Evolutionary conservation across 2,888 invertebrate species (phyloP).

Genomic region (Xanthostigma xanthostigma): DNA sequence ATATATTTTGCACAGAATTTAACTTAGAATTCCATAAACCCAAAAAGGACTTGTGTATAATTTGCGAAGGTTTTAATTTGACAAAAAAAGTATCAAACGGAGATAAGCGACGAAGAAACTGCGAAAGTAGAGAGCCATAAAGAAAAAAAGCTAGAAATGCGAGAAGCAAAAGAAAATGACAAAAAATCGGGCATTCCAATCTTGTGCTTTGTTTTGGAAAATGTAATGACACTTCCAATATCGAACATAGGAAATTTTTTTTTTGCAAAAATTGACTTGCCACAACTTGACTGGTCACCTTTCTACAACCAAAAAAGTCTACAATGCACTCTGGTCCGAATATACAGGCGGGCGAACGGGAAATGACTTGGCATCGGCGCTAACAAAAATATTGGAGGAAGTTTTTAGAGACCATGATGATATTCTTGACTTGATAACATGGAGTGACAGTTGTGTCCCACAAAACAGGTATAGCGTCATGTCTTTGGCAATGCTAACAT

Average conservation of each 20-base stretch:
- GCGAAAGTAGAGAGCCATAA: neutral
- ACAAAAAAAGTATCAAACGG: neutral
- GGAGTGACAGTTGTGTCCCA: conserved; percentile 14
- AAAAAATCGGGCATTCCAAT: conserved; percentile 3
- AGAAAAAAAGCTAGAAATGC: neutral
- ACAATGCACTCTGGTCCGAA: conserved; percentile 17
- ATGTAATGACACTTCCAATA: conserved; percentile 15
- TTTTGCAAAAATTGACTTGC: conserved; percentile 14
- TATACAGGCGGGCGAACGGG: conserved; percentile 14
- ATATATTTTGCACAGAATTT: conserved; percentile 8
- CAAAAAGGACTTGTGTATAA: conserved; percentile 10
- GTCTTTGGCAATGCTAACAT: conserved; percentile 1
- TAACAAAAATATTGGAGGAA: conserved; percentile 14
- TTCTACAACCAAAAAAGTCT: conserved; percentile 16
- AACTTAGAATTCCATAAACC: conserved; percentile 9
- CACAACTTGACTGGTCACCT: conserved; percentile 17
- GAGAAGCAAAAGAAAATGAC: neutral
- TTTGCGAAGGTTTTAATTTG: conserved; percentile 3
- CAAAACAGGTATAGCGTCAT: conserved; percentile 14
- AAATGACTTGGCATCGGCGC: conserved; percentile 15
- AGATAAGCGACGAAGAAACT: neutral
- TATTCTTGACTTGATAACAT: conserved; percentile 11
- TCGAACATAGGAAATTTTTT: conserved; percentile 14
- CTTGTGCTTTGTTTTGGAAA: conserved; percentile 11
- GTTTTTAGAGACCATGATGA: conserved; percentile 12